These are phyloP conservation scores for Teleogryllus oceanicus DNA, from an alignment of 2,888 invertebrate genomes.

Conservation along the genomic window DNA sequence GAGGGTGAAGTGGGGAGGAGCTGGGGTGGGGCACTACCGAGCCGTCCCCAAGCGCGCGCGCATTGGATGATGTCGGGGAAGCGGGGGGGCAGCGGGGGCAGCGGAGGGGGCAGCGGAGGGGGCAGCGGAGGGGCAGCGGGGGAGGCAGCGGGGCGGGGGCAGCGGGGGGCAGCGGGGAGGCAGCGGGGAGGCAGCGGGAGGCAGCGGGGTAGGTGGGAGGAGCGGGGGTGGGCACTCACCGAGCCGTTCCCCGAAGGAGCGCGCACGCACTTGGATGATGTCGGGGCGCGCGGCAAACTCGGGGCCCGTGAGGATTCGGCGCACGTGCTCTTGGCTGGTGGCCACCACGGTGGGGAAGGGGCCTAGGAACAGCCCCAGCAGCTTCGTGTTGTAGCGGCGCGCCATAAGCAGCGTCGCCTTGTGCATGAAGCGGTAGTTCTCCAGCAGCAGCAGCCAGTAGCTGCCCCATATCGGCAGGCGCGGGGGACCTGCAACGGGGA, in stretches of 20 bases:
- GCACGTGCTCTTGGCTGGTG: constrained; percentile 47
- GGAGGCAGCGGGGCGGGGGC: too few relatives aligned
- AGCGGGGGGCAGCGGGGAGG: too few relatives aligned
- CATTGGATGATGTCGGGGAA: too few relatives aligned
- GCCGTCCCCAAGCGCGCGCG: too few relatives aligned
- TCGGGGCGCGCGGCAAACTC: constrained; percentile 62
- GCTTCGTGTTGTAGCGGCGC: constrained; percentile 54
- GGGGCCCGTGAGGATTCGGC: constrained; percentile 56
- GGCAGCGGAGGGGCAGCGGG: too few relatives aligned
- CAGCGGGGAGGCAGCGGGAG: too few relatives aligned
- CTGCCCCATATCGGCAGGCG: constrained; percentile 61
- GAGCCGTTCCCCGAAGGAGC: constrained; percentile 51
- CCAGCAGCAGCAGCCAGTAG: constrained; percentile 56
- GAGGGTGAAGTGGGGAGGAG: too few relatives aligned
- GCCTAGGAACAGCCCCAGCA: constrained; percentile 59
- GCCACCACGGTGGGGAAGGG: constrained; percentile 44
- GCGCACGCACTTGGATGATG: constrained; percentile 50
- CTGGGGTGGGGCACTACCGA: too few relatives aligned
- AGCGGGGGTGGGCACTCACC: constrained; percentile 66
- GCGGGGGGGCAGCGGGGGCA: too few relatives aligned
- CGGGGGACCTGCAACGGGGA: constrained; percentile 54
- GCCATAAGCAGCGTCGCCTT: constrained; percentile 52
- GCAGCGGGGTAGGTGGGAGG: too few relatives aligned
- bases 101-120: too few relatives aligned
- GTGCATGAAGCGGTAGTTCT: constrained; percentile 54